phyloP scores from a whole-genome alignment of 2,888 invertebrate species.

The Allophyes oxyacanthae region DNA sequence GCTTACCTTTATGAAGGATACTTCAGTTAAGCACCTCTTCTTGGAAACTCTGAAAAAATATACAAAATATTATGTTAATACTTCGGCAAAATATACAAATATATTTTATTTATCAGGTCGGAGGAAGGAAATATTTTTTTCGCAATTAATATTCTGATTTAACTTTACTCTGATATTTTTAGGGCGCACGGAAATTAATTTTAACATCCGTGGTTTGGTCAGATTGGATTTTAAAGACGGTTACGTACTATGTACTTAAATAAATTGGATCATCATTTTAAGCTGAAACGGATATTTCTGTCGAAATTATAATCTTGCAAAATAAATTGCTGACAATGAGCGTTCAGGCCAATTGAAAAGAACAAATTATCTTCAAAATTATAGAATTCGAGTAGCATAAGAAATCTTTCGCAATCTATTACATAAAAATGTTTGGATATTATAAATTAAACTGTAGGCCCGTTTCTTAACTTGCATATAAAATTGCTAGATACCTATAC shows the following conservation, averaged over 20 bases:
- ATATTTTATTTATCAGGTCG: slow-evolving; percentile 48
- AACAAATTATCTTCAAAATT: no score
- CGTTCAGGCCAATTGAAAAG: no score
- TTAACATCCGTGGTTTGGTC: slow-evolving; percentile 57
- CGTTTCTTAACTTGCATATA: no score
- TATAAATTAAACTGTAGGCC: no score
- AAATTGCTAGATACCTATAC: no score
- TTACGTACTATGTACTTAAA: slow-evolving; percentile 23
- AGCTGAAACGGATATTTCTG: slow-evolving; percentile 8
- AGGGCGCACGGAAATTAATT: slow-evolving; percentile 63
- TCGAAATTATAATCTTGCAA: background rate
- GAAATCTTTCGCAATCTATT: no score
- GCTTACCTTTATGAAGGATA: slow-evolving; percentile 52
- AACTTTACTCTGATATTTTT: slow-evolving; percentile 42
- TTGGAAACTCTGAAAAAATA: slow-evolving; percentile 44
- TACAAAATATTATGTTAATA: slow-evolving; percentile 38
- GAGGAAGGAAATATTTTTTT: slow-evolving; percentile 45
- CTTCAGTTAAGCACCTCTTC: slow-evolving; percentile 41
- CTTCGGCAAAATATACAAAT: slow-evolving; percentile 32
- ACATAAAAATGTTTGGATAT: no score
- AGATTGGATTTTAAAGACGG: slow-evolving; percentile 46
- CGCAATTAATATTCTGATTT: slow-evolving; percentile 51
- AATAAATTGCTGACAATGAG: background rate
- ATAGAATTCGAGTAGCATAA: no score
- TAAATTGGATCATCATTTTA: slow-evolving; percentile 32